phyloP scores from a whole-genome alignment of 2,888 invertebrate genomes.

The Pollenia labialis region DNA sequence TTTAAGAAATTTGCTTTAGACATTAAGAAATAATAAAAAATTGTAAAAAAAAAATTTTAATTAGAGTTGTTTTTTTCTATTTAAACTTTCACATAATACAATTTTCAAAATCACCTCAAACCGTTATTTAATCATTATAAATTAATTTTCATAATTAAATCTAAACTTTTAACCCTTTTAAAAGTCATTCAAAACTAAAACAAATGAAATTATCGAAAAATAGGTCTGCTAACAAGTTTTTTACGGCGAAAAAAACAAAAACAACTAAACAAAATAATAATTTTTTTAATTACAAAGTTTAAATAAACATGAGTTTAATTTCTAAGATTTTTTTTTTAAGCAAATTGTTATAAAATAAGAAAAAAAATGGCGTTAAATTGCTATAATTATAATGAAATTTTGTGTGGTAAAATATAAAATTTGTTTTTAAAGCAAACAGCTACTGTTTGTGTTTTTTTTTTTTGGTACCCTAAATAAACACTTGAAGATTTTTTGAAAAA shows the following conservation, averaged over 20 bases:
- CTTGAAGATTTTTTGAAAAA: conserved; percentile 60
- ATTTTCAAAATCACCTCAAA: conserved; percentile 34
- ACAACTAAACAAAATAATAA: conserved; percentile 34
- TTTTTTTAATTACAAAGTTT: conserved; percentile 59
- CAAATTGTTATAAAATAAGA: conserved; percentile 21
- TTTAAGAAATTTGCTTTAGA: not conserved
- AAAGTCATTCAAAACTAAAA: conserved; percentile 28
- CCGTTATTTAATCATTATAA: conserved; percentile 60
- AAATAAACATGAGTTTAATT: conserved; percentile 60
- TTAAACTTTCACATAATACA: conserved; percentile 64
- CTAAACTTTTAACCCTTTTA: conserved; percentile 64
- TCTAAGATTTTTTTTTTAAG: conserved; percentile 31
- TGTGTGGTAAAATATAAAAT: conserved; percentile 41
- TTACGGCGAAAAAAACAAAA: conserved; percentile 5
- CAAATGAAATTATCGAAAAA: conserved; percentile 28
- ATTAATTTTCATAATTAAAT: conserved; percentile 58
- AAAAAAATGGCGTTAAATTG: conserved; percentile 72
- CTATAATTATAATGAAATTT: conserved; percentile 70
- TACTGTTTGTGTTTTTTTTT: conserved; percentile 66
- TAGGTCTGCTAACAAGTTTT: conserved; percentile 51
- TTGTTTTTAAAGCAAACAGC: conserved; percentile 57
- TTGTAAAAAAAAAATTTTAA: too few relatives aligned
- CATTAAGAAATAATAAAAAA: too few relatives aligned
- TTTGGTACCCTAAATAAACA: conserved; percentile 64
- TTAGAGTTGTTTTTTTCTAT: not conserved